phyloP scores from a whole-genome alignment of 2,888 invertebrate species.

The Leptinotarsa haldemani region DNA sequence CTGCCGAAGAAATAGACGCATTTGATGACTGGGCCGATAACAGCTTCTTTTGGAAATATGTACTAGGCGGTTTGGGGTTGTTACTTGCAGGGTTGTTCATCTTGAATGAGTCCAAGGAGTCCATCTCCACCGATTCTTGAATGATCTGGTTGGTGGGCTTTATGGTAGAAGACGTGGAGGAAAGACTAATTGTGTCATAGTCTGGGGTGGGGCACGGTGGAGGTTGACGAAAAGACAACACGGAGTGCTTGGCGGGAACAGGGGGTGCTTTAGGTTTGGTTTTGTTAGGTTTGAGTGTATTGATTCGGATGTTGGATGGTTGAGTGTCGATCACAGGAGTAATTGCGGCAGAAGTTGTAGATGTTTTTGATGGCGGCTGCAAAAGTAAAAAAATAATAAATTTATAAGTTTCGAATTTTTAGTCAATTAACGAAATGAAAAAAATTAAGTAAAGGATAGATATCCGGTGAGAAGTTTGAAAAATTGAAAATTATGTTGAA shows the following conservation, averaged over 20 bases:
- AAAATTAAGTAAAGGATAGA: no score
- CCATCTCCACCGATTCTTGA: conserved; percentile 77
- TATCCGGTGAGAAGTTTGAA: no score
- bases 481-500: no score
- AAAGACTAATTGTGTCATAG: conserved; percentile 67
- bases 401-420: no score
- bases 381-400: conserved; percentile 23
- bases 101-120: conserved; percentile 81
- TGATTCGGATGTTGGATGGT: conserved; percentile 40
- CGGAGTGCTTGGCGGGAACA: conserved; percentile 63
- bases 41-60: conserved; percentile 71
- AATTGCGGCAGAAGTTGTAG: conserved; percentile 11
- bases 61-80: conserved; percentile 75
- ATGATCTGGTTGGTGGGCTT: conserved; percentile 38
- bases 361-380: conserved; percentile 48
- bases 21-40: conserved; percentile 54
- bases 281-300: conserved; percentile 52
- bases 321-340: conserved; percentile 13
- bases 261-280: conserved; percentile 61
- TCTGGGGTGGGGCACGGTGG: conserved; percentile 69
- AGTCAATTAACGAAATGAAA: no score
- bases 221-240: conserved; percentile 62
- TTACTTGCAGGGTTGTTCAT: conserved; percentile 74
- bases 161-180: conserved; percentile 55
- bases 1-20: conserved; percentile 46